Base-by-base conservation (phyloP, 1,140 invertebrate species). In the Trissolcus basalis region DNA sequence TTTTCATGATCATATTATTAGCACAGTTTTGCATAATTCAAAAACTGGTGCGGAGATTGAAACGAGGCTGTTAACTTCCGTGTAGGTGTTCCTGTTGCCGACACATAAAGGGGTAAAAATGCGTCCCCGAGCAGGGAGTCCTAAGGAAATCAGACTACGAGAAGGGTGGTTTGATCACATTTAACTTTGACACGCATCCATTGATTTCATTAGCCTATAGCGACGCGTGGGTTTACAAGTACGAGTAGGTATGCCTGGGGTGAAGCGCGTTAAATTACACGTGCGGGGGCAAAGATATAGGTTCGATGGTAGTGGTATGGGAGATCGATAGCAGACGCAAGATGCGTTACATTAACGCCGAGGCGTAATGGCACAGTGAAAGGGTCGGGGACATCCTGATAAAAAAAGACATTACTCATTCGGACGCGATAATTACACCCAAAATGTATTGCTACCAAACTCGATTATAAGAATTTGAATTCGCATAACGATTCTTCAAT, bases 201-300 rank as follows among this genome's bases (percentile, higher is more conserved):
- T 81, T 81, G 80, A 81, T 81, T 80, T 81, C 75, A 81, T 81
- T 81, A 81, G 78, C 64, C 77, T 74, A 81, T 74, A 76, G 50
- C 55, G 80, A 79, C 65, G 77, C 68, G 41, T 71, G 36, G 68
- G 71, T 75, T 78, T 80, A 80, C 75, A 74, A 70, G 64, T 77
- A 71, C 61, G 70, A 56, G 70, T 61, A 59, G 61, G 41, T 60
- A 59, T 43, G 72, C 33, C 19, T 67, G 55, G 76, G 69, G 63
- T 64, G 65, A 74, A 56, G 74, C 77, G 79, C 73, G 77, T 79
- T 79, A 78, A 81, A 81, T 79, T 81, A 81, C 80, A 81, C 63
- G 67, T 76, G 54, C 65, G 77, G 75, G 71, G 74, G 68, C 68
- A 59, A 58, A 68, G 56, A 65, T 76, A 75, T 59, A 68, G 68